Conservation (phyloP, 2,888 invertebrate genomes). For the Vanessa cardui region DNA sequence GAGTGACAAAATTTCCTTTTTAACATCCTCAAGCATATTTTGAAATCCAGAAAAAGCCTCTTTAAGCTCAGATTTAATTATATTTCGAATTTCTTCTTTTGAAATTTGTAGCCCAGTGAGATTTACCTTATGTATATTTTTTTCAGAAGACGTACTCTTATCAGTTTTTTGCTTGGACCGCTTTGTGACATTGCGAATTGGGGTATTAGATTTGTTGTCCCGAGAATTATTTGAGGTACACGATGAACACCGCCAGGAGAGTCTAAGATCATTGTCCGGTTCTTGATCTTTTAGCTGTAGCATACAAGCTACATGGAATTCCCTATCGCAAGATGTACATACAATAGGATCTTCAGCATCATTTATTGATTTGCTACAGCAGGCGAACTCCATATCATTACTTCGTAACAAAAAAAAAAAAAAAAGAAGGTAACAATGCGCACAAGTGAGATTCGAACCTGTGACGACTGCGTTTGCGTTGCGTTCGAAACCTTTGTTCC, state of each 20-base stretch:
- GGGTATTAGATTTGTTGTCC: neutral
- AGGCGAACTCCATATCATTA: conserved; percentile 2
- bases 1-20: conserved; percentile 2
- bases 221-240: conserved; percentile 1
- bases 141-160: conserved; percentile 1
- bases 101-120: neutral
- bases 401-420: neutral
- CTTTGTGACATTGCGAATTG: neutral
- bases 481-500: neutral
- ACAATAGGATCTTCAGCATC: neutral
- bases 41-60: conserved; percentile 9
- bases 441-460: neutral
- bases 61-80: conserved; percentile 12
- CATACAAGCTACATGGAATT: neutral
- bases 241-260: conserved; percentile 1
- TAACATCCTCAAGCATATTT: conserved; percentile 4
- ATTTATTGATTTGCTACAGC: neutral
- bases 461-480: neutral
- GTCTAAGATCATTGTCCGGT: conserved; percentile 1
- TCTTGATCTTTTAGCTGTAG: neutral
- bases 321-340: conserved; percentile 3
- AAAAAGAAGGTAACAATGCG: neutral
- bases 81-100: conserved; percentile 2
- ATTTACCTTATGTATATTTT: conserved; percentile 1
- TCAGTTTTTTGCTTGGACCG: conserved; percentile 1